Percentiles rank a stretch among this genome's conserved stretches.
Conservation (phyloP, 2,113 vertebrate species). For the Eptatretus burgeri region DNA sequence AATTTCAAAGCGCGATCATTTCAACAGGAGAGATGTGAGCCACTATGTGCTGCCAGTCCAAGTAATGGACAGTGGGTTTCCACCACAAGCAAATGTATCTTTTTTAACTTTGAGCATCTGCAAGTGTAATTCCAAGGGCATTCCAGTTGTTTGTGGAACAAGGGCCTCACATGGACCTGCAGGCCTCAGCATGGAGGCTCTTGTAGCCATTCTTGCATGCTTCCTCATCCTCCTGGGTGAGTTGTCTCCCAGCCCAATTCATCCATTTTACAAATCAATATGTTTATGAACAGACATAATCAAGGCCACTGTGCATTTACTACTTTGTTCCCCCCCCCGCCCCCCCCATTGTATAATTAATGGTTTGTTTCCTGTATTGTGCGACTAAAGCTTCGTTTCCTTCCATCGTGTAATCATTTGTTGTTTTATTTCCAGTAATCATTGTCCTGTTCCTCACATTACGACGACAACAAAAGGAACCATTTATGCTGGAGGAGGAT, state of each 20-base stretch:
- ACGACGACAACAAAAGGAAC: slow-evolving; percentile 50
- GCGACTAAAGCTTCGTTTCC: no score
- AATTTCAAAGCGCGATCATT: slow-evolving; percentile 43
- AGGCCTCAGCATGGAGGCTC: slow-evolving; percentile 49
- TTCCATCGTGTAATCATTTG: no score
- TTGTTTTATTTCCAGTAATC: slow-evolving; percentile 23
- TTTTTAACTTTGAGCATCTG: slow-evolving; percentile 59
- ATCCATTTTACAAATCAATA: no score
- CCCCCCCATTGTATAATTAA: no score
- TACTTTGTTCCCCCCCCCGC: no score
- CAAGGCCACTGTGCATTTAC: no score
- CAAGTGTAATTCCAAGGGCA: slow-evolving; percentile 36
- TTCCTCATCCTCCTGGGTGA: slow-evolving; percentile 58
- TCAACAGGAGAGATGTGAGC: slow-evolving; percentile 41
- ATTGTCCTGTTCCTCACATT: slow-evolving; percentile 61
- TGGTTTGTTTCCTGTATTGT: no score
- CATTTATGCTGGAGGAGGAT: slow-evolving; percentile 50
- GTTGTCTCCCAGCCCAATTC: neutral
- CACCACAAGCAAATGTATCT: slow-evolving; percentile 40
- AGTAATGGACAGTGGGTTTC: slow-evolving; percentile 37
- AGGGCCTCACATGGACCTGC: slow-evolving; percentile 47
- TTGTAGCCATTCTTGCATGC: slow-evolving; percentile 69
- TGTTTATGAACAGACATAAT: no score
- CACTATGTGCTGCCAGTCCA: slow-evolving; percentile 42
- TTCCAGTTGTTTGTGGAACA: slow-evolving; percentile 38